Conservation (phyloP, 1,140 invertebrate genomes). For the Drosophila tani region DNA sequence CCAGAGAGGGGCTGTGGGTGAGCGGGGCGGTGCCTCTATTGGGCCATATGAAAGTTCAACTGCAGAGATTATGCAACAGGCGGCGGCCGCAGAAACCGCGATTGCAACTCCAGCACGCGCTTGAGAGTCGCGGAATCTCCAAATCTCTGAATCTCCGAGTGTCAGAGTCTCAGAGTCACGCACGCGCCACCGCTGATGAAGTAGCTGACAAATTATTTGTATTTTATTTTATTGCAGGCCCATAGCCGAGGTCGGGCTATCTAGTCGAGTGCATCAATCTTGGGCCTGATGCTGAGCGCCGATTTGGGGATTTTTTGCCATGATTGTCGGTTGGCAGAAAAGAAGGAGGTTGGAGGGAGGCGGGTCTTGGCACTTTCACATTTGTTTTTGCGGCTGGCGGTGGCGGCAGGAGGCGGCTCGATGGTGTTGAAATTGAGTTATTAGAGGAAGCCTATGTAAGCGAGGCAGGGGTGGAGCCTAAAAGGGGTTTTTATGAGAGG, state of each 20-base stretch:
- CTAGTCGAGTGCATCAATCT: slow-evolving; percentile 51
- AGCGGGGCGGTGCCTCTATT: slow-evolving; percentile 11
- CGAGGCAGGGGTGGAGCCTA: not conserved
- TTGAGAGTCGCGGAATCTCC: slow-evolving; percentile 3
- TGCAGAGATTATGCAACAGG: slow-evolving; percentile 61
- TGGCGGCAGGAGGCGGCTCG: slow-evolving; percentile 2
- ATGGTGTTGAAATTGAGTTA: slow-evolving; percentile 68
- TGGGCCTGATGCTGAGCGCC: slow-evolving; percentile 34
- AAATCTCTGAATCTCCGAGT: not conserved
- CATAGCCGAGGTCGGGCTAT: slow-evolving; percentile 47
- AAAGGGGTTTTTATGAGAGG: not conserved
- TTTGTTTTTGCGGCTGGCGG: slow-evolving; percentile 25
- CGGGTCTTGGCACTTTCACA: slow-evolving; percentile 59
- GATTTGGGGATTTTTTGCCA: slow-evolving; percentile 56
- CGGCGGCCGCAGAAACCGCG: slow-evolving; percentile 29
- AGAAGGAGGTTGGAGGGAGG: not conserved
- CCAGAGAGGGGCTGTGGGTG: not conserved
- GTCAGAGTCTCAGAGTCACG: slow-evolving; percentile 41
- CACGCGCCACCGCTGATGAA: slow-evolving; percentile 69
- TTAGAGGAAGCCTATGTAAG: slow-evolving; percentile 40
- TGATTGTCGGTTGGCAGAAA: slow-evolving; percentile 28
- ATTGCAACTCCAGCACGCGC: slow-evolving; percentile 34
- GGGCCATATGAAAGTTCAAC: slow-evolving; percentile 68
- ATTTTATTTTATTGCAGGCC: slow-evolving; percentile 37
- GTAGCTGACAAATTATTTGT: slow-evolving; percentile 69